phyloP scores from a whole-genome alignment of 2,797 vertebrate species.

The Tangara arthus region DNA sequence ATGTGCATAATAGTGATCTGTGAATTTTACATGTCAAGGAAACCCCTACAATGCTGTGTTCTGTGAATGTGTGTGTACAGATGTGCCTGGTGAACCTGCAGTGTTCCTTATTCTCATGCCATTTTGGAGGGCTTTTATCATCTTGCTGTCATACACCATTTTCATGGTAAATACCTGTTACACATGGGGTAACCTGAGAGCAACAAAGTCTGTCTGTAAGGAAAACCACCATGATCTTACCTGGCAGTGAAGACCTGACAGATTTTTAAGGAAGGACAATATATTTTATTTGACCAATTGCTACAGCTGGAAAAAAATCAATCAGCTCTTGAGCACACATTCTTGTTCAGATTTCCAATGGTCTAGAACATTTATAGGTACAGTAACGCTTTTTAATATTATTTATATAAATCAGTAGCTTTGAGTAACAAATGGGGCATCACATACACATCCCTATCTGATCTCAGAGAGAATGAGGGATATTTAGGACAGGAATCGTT shows the following conservation, averaged over 20 bases:
- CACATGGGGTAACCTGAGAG: neutral
- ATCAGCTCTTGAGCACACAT: rapidly evolving
- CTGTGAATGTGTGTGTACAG: neutral
- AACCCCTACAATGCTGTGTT: rapidly evolving
- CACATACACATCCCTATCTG: neutral
- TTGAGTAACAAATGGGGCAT: neutral
- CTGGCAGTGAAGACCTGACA: neutral
- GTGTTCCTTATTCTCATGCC: neutral
- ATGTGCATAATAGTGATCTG: rapidly evolving
- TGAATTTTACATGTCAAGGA: neutral
- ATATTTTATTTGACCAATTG: neutral
- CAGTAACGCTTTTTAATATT: neutral
- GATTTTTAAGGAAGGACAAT: neutral
- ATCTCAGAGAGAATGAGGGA: neutral
- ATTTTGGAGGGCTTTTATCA: neutral
- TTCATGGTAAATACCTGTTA: neutral
- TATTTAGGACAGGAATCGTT: neutral
- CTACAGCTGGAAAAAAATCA: neutral
- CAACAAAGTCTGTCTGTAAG: neutral
- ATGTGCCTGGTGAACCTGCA: neutral
- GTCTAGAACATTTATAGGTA: neutral
- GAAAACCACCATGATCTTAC: neutral
- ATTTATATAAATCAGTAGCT: neutral
- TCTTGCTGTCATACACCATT: neutral
- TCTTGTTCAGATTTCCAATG: neutral